Percentiles rank a stretch among this genome's conserved stretches.
Evolutionary conservation across 2,113 vertebrate genomes (phyloP).

Genomic region (Camelus bactrianus): DNA sequence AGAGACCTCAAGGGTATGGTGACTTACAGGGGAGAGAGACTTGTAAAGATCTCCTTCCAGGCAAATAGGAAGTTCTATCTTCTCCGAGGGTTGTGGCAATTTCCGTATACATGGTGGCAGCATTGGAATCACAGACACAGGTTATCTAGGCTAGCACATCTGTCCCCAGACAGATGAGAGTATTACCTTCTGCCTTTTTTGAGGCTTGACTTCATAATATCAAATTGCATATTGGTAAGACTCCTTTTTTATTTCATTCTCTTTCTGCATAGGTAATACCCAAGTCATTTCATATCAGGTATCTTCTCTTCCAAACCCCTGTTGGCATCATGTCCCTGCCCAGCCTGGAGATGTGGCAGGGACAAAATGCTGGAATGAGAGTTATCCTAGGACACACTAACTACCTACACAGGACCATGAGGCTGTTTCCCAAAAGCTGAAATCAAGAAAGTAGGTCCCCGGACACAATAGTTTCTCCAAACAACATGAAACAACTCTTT

Average conservation of each 20-base stretch:
- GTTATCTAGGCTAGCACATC: not conserved
- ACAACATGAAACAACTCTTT: constrained; percentile 82
- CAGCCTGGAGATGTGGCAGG: not conserved
- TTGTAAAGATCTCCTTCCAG: constrained; percentile 2
- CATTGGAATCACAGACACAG: not conserved
- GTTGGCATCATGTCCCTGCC: not conserved
- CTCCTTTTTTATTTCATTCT: not conserved
- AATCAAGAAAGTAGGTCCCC: constrained; percentile 66
- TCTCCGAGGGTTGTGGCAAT: not conserved
- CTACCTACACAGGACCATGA: not conserved
- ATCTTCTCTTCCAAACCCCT: constrained; percentile 6
- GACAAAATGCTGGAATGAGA: not conserved
- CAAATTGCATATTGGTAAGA: not conserved
- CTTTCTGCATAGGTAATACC: not conserved
- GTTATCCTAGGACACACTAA: not conserved
- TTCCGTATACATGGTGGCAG: not conserved
- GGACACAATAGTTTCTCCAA: constrained; percentile 82
- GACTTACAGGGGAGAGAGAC: not conserved
- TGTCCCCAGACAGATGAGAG: not conserved
- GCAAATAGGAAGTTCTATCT: not conserved
- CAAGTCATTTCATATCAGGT: constrained; percentile 12
- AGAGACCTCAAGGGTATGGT: constrained; percentile 4
- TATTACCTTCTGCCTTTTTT: not conserved
- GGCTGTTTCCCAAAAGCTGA: constrained; percentile 21
- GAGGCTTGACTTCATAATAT: constrained; percentile 44